These are phyloP conservation scores for Lordiphosa mommai DNA, from an alignment of 1,140 invertebrate genomes.

Conservation along the genomic window DNA sequence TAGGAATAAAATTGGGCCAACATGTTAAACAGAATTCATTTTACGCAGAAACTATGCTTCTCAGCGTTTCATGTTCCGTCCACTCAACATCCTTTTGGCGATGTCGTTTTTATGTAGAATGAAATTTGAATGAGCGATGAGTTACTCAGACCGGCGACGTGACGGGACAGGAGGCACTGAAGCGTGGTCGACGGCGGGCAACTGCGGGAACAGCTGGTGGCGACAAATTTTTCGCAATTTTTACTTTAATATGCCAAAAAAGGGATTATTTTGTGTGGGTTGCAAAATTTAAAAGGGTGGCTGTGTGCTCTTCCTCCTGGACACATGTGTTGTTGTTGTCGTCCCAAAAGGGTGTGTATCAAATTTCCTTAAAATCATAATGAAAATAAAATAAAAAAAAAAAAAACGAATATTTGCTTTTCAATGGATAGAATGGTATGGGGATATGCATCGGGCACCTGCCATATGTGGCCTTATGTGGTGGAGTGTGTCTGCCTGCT, in stretches of 20 bases:
- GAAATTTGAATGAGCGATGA: slow-evolving; percentile 34
- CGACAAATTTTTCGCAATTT: slow-evolving; percentile 37
- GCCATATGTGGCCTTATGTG: slow-evolving; percentile 6
- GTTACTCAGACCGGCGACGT: not conserved
- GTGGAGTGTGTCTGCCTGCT: not conserved
- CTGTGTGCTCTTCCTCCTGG: slow-evolving; percentile 1
- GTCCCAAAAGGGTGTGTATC: slow-evolving; percentile 21
- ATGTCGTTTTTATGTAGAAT: slow-evolving; percentile 28
- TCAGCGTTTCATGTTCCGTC: slow-evolving; percentile 19
- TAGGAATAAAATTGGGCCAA: slow-evolving; percentile 17
- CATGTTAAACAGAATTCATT: slow-evolving; percentile 21
- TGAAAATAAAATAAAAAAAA: slow-evolving; percentile 3
- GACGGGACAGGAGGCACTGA: slow-evolving; percentile 23
- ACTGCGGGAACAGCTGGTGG: slow-evolving; percentile 27
- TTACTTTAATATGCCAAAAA: slow-evolving; percentile 13
- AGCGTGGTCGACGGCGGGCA: slow-evolving; percentile 11
- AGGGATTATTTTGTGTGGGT: slow-evolving; percentile 25
- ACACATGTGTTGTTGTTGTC: slow-evolving; percentile 20
- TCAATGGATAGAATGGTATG: slow-evolving; percentile 7
- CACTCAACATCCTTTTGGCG: slow-evolving; percentile 19
- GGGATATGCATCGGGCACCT: slow-evolving; percentile 12
- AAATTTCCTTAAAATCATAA: slow-evolving; percentile 47
- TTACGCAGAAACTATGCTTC: slow-evolving; percentile 30
- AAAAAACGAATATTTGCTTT: too few relatives aligned
- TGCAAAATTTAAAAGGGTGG: slow-evolving; percentile 18